Conservation (phyloP, 2,113 vertebrate species). For the Hipposideros armiger region DNA sequence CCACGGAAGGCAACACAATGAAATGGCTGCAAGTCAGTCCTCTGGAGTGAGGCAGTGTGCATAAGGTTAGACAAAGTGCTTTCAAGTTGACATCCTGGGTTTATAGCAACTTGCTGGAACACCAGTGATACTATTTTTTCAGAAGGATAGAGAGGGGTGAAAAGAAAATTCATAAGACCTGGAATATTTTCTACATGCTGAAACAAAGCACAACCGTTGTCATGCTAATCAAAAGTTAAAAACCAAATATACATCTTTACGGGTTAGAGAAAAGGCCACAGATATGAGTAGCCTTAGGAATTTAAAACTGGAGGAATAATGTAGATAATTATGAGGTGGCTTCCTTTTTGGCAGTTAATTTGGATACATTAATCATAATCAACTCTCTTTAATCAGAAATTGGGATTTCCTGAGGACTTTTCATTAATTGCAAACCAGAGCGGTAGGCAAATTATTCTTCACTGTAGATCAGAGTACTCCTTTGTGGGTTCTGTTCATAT, state of each 20-base stretch:
- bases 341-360: slow-evolving; percentile 70
- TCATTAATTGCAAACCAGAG: slow-evolving; percentile 75
- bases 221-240: slow-evolving; percentile 53
- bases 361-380: slow-evolving; percentile 80
- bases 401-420: slow-evolving; percentile 80
- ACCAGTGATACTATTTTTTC: neutral
- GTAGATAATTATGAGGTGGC: slow-evolving; percentile 55
- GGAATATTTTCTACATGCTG: slow-evolving; percentile 34
- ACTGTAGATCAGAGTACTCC: slow-evolving; percentile 70
- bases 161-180: neutral
- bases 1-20: neutral
- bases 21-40: neutral
- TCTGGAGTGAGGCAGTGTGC: neutral
- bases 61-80: neutral
- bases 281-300: slow-evolving; percentile 59
- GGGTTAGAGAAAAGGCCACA: neutral
- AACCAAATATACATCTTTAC: slow-evolving; percentile 43
- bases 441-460: slow-evolving; percentile 68
- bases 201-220: slow-evolving; percentile 23
- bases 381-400: slow-evolving; percentile 81
- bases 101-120: neutral
- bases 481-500: slow-evolving; percentile 67
- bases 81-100: neutral
- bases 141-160: neutral
- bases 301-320: slow-evolving; percentile 53